These are phyloP conservation scores for Acheta domesticus DNA, from an alignment of 2,888 invertebrate species.

Conservation along the genomic window DNA sequence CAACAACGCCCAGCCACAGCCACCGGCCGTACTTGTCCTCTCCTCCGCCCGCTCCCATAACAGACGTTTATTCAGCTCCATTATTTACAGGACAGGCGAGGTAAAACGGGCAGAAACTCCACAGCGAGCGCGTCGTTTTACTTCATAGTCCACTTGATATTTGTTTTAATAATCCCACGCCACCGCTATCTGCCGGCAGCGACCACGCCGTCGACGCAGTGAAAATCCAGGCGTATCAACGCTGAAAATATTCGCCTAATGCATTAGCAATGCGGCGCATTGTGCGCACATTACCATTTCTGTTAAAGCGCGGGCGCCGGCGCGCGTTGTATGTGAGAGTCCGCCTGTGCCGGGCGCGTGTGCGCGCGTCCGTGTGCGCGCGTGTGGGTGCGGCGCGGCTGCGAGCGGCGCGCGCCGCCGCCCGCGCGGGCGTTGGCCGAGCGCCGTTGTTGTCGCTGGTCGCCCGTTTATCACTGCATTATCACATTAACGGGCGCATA, in stretches of 20 bases:
- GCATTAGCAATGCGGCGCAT: neutral
- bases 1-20: too few species aligned
- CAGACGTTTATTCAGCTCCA: too few species aligned
- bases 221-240: neutral
- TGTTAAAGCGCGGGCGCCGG: neutral
- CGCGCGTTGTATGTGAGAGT: neutral
- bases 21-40: too few species aligned
- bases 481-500: conserved; percentile 18
- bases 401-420: neutral
- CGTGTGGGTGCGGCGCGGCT: neutral
- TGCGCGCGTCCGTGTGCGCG: neutral
- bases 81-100: too few species aligned
- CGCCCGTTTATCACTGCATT: neutral
- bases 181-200: neutral
- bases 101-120: too few species aligned
- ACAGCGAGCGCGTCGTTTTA: too few species aligned
- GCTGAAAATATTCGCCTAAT: neutral
- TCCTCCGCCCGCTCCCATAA: too few species aligned
- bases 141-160: neutral
- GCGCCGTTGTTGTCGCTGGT: neutral
- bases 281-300: neutral
- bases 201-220: neutral
- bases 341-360: neutral
- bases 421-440: neutral
- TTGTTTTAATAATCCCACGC: neutral